Evolutionary conservation across 2,888 invertebrate genomes (phyloP), one percentile per base, ranked within the genome.

Genomic region (Aphidoletes aphidimyza): DNA sequence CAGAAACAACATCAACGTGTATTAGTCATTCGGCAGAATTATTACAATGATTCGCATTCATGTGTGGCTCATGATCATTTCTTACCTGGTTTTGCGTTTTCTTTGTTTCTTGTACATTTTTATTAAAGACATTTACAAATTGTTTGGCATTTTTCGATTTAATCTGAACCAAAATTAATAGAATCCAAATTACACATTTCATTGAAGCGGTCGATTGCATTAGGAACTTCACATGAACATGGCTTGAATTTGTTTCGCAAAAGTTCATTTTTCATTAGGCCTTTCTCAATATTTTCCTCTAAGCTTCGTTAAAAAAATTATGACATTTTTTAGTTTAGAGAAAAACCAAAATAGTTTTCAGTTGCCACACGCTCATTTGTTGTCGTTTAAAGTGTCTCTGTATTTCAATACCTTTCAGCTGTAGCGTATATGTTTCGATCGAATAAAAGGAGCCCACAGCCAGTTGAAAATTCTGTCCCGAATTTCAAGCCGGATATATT

Each of bases 381-480:
- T n/a, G 69, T 69, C 69, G 34, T 34, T 69, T 26, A 9, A 69
- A 69, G 22, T 22, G 22, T 69, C 30, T 69, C 69, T 30, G 34
- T 69, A 69, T 69, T 54, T n/a, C 19, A 19, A 11, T 47, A 14
- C 47, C 47, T 8, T n/a, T n/a, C 47, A 19, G 47, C 17, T 47
- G 47, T 47, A 22, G n/a, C 54, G 54, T 54, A 54, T 26, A 54
- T 54, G 22, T 19, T 54, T 69, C 34, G 69, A 69, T 69, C 69
- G n/a, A 34, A 30, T 69, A 14, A 69, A 69, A 34, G 11, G 69
- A 69, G 14, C 34, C 11, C 6, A 22, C 54, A 69, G 34, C 30
- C 69, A n/a, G 30, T 69, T 26, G 30, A 69, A 54, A 69, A 69
- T 69, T 69, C 69, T 69, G 69, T 69, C 34, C 14, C n/a, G 69